Conservation (phyloP, 1,140 invertebrate species). For the Streblospio benedicti region DNA sequence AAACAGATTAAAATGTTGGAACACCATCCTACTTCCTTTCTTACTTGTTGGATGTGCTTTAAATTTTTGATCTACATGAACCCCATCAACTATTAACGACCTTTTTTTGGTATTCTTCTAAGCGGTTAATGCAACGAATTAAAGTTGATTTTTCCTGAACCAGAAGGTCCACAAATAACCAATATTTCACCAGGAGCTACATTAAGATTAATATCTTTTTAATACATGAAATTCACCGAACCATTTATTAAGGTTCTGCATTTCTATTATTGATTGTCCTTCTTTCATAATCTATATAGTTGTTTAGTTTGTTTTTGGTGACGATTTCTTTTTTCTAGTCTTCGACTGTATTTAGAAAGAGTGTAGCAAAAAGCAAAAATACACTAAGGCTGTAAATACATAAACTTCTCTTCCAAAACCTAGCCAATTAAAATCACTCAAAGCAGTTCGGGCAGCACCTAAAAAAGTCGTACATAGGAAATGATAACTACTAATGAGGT, state of each 20-base stretch:
- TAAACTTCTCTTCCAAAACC: neutral
- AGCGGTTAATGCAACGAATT: no score
- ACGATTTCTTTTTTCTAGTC: neutral
- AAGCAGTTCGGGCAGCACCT: neutral
- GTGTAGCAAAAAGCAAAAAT: neutral
- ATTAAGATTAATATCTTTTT: no score
- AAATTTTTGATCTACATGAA: neutral
- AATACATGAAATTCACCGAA: neutral
- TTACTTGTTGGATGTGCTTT: neutral
- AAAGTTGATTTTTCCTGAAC: no score
- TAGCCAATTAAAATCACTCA: neutral
- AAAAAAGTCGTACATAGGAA: neutral
- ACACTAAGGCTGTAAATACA: neutral
- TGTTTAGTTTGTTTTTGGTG: neutral
- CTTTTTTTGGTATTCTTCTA: neutral
- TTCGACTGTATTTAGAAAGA: neutral
- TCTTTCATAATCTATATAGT: neutral
- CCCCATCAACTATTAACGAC: neutral
- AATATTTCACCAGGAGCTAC: no score
- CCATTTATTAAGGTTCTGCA: neutral
- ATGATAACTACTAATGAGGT: neutral
- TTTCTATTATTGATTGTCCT: neutral
- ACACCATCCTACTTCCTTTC: conserved; percentile 11
- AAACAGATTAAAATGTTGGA: conserved; percentile 22
- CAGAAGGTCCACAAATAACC: no score